Evolutionary conservation across 2,113 vertebrate genomes (phyloP).

Genomic region (Terrapene triunguis): DNA sequence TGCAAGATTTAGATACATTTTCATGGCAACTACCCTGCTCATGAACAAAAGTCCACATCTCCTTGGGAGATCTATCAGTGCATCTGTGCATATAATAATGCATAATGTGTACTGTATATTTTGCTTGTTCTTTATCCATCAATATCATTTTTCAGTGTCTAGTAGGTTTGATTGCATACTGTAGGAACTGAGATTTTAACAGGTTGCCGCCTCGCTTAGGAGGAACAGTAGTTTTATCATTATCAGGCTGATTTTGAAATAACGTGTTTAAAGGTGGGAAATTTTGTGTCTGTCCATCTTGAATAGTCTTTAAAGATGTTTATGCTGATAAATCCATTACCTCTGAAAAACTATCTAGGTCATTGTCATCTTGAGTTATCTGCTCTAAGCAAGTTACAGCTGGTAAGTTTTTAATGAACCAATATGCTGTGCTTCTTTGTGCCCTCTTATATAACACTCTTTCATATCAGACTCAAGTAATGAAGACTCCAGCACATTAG

Average conservation of each 20-base stretch:
- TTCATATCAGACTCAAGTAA: background rate
- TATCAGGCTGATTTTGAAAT: background rate
- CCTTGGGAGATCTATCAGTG: background rate
- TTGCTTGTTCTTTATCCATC: background rate
- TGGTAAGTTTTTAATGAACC: background rate
- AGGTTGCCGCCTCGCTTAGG: background rate
- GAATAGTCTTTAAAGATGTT: background rate
- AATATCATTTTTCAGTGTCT: background rate
- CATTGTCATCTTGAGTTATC: background rate
- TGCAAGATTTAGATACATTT: background rate
- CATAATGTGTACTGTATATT: fast-evolving
- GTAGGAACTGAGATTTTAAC: background rate
- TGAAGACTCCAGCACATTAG: background rate
- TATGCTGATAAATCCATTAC: background rate
- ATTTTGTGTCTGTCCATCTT: background rate
- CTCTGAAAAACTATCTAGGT: background rate
- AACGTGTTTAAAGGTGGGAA: background rate
- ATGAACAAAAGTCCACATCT: background rate
- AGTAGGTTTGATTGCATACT: background rate
- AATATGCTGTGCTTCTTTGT: background rate
- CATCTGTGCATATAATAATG: background rate
- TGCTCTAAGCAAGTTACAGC: background rate
- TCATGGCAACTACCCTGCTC: background rate
- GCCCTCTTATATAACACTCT: background rate
- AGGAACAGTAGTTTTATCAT: background rate